phyloP scores from a whole-genome alignment of 2,113 vertebrate species.

The Aplodontia rufa region DNA sequence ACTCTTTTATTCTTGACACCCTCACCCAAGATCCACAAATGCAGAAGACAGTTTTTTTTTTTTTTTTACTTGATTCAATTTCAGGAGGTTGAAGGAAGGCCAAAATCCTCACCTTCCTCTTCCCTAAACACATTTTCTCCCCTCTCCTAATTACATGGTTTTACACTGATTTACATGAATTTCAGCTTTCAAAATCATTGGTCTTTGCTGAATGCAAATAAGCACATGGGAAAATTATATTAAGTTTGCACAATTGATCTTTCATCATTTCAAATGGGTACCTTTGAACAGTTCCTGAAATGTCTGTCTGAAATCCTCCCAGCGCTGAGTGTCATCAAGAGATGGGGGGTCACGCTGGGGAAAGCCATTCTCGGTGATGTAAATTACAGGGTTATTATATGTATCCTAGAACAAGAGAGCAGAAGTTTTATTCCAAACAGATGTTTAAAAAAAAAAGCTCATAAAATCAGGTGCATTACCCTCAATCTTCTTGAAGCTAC shows the following conservation, averaged over 20 bases:
- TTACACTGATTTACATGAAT: conserved; percentile 77
- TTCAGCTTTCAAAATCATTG: conserved; percentile 79
- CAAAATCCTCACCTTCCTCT: conserved; percentile 69
- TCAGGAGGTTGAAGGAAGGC: not conserved
- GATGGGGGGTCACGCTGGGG: conserved; percentile 86
- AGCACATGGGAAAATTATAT: conserved; percentile 80
- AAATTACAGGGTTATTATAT: conserved; percentile 90
- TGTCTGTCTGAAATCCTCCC: conserved; percentile 88
- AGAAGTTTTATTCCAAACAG: conserved; percentile 85
- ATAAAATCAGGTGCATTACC: conserved; percentile 87
- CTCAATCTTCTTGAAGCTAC: conserved; percentile 83
- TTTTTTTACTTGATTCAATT: conserved; percentile 58
- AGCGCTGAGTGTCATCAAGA: conserved; percentile 86
- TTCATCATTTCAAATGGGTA: conserved; percentile 81
- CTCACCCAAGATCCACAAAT: conserved; percentile 36
- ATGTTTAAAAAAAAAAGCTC: conserved; percentile 74
- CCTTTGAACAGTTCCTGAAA: conserved; percentile 90
- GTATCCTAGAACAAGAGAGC: conserved; percentile 86
- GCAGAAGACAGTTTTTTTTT: conserved; percentile 50
- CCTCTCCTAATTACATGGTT: conserved; percentile 67
- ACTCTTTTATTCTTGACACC: conserved; percentile 23
- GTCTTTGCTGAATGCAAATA: conserved; percentile 82
- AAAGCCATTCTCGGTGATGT: conserved; percentile 93
- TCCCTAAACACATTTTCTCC: conserved; percentile 67
- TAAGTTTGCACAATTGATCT: conserved; percentile 84